Conservation (phyloP, 2,113 vertebrate genomes). For the Lepidothrix coronata region DNA sequence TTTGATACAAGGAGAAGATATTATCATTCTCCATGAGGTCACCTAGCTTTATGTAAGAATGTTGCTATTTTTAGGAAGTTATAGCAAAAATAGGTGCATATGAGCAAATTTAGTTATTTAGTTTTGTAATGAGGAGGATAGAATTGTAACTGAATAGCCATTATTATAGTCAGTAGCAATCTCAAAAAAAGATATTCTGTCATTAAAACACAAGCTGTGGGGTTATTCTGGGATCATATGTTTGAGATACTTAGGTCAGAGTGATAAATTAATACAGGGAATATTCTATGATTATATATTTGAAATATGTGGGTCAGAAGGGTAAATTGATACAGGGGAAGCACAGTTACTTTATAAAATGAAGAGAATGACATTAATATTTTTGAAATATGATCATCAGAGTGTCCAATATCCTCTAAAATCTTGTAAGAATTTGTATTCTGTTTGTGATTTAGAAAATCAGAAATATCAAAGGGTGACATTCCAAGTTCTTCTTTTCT, state of each 20-base stretch:
- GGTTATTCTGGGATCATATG: background rate
- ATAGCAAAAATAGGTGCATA: background rate
- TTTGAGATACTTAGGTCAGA: background rate
- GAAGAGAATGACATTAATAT: background rate
- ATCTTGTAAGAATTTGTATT: background rate
- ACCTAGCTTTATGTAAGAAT: background rate
- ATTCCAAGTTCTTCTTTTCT: background rate
- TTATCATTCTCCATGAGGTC: background rate
- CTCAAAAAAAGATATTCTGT: background rate
- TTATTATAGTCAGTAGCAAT: background rate
- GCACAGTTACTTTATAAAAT: background rate
- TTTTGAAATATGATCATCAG: background rate
- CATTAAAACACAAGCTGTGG: background rate
- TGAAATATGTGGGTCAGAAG: background rate
- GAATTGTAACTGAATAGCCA: background rate
- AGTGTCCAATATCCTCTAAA: background rate
- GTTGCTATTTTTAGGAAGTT: background rate
- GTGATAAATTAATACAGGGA: background rate
- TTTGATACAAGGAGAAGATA: background rate
- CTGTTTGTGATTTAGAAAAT: background rate
- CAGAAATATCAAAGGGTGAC: rapidly evolving
- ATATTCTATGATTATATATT: background rate
- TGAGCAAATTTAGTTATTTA: background rate
- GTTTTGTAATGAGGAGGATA: background rate
- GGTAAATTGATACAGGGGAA: background rate